Percentiles rank a stretch among this genome's conserved stretches.
phyloP scores from a whole-genome alignment of 2,113 vertebrate genomes.

The Cavia aperea region DNA sequence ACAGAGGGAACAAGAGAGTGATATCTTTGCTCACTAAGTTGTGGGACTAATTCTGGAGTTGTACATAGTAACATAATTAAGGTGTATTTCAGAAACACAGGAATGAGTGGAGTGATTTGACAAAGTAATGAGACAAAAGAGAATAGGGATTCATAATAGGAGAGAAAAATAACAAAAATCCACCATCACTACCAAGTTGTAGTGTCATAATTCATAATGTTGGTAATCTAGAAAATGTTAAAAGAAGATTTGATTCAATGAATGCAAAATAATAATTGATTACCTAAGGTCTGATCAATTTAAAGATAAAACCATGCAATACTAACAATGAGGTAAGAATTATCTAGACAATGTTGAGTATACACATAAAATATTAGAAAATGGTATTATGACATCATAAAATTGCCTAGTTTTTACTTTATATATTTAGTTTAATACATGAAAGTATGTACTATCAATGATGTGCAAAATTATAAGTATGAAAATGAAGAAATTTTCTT shows the following conservation, averaged over 20 bases:
- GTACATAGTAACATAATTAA: background rate
- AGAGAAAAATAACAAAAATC: background rate
- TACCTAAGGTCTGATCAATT: background rate
- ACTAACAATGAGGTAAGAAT: background rate
- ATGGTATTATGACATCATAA: background rate
- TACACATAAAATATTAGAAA: background rate
- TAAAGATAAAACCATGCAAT: background rate
- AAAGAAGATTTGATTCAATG: background rate
- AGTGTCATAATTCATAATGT: background rate
- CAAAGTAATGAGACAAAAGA: background rate
- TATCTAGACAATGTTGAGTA: background rate
- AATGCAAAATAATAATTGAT: background rate
- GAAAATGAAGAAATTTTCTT: background rate
- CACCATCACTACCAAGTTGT: background rate
- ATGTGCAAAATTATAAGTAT: background rate
- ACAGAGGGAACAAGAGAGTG: background rate
- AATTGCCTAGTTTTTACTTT: background rate
- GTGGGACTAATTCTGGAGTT: background rate
- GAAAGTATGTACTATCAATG: background rate
- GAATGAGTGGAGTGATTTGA: background rate
- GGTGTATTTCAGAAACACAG: background rate
- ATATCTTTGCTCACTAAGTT: background rate
- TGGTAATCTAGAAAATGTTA: background rate
- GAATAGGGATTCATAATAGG: background rate
- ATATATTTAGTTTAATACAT: conserved; percentile 1